Evolutionary conservation across 2,113 vertebrate genomes (phyloP), one percentile per base, ranked within the genome.

Genomic region (Tyto alba): DNA sequence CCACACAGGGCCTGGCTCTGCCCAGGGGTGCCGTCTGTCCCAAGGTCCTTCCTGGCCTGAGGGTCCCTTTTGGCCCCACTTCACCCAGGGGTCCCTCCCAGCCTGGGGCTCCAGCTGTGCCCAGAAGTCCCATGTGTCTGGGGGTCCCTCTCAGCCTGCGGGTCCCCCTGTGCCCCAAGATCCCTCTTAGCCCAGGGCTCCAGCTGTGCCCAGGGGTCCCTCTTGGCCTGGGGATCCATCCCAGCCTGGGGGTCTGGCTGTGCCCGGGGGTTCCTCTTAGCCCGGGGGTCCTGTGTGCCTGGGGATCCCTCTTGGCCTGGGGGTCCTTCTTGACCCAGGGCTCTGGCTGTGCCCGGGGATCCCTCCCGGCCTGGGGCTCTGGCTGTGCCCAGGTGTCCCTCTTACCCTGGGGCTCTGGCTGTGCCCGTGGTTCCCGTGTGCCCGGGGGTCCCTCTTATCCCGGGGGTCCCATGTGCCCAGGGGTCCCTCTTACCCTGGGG

Each of bases 81-180:
- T 72, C 17, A n/a, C 53, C 47, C 57, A 20, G 23, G 52, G 53
- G 14, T 72, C 67, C 78, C 27, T n/a, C n/a, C n/a, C n/a, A 32
- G 41, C 30, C 12, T 0, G 0, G 15, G 25, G 27, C 43, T 50
- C 32, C 11, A 0, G 4, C 26, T 27, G 14, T 19, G 11, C 16
- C 50, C 36, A 7, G 29, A 55, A 13, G 4, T 30, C 45, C 47
- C 2, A 8, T 7, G 27, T 16, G 48, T 21, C 22, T 3, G 22
- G 25, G 47, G 32, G 40, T 38, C 34, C 47, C 45, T 47, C 45
- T 47, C 45, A 47, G 45, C 18, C 45, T 47, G 45, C 18, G 11
- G 55, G 38, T n/a, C n/a, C n/a, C n/a, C n/a, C n/a, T n/a, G n/a
- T n/a, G n/a, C n/a, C n/a, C n/a, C n/a, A n/a, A n/a, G n/a, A n/a